Percentiles rank a stretch among this genome's conserved stretches.
These are phyloP conservation scores for Lochmaea capreae DNA, from an alignment of 2,888 invertebrate species.

Conservation along the genomic window DNA sequence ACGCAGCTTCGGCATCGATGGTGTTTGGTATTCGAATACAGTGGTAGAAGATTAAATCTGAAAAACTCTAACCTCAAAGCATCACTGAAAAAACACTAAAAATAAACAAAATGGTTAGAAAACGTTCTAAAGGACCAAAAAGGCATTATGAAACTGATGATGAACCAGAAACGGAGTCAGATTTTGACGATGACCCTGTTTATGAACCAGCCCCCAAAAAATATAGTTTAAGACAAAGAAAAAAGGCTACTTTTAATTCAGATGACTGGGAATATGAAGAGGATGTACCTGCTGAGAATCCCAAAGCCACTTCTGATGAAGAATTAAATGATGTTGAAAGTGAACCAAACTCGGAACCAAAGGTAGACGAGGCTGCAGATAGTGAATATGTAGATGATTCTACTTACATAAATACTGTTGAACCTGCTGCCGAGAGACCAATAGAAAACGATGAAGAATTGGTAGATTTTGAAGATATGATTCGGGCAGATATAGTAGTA, in stretches of 20 bases:
- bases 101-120: constrained; percentile 56
- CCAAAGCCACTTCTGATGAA: constrained; percentile 48
- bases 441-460: constrained; percentile 49
- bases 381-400: constrained; percentile 31
- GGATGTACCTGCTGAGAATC: constrained; percentile 50
- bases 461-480: constrained; percentile 60
- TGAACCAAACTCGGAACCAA: constrained; percentile 46
- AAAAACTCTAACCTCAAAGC: constrained; percentile 29
- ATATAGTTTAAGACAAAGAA: constrained; percentile 57
- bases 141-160: constrained; percentile 52
- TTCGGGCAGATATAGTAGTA: constrained; percentile 58
- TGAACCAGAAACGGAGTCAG: constrained; percentile 51
- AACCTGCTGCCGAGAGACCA: constrained; percentile 35
- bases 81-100: constrained; percentile 18
- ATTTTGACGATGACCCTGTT: constrained; percentile 60
- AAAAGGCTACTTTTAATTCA: constrained; percentile 57
- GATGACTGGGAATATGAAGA: constrained; percentile 67
- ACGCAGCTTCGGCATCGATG: not conserved
- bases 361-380: constrained; percentile 35
- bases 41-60: not conserved
- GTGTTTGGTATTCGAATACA: constrained; percentile 13
- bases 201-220: constrained; percentile 52
- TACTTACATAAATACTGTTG: constrained; percentile 33
- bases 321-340: constrained; percentile 55
- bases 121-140: constrained; percentile 49